Evolutionary conservation across 2,888 invertebrate genomes (phyloP).

Genomic region (Scaptomyza polygonia): DNA sequence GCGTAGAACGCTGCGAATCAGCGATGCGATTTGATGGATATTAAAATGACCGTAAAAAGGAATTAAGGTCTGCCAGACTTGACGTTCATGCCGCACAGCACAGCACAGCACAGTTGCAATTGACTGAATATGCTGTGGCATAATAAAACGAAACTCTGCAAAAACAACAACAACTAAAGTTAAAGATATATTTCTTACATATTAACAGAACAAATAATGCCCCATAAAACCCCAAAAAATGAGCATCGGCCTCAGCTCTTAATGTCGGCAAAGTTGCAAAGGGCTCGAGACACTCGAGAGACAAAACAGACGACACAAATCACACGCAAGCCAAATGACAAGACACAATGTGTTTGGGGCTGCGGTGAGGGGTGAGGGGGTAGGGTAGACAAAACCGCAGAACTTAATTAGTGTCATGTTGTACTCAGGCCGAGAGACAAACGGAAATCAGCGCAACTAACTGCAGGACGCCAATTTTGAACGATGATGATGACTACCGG

Average conservation of each 20-base stretch:
- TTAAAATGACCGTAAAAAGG: conserved; percentile 85
- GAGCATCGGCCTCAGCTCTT: conserved; percentile 17
- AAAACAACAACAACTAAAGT: conserved; percentile 14
- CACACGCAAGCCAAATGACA: conserved; percentile 64
- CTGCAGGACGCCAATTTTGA: conserved; percentile 67
- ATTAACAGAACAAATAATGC: conserved; percentile 72
- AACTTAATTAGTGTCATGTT: conserved; percentile 82
- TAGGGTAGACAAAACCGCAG: conserved; percentile 60
- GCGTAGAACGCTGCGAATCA: conserved; percentile 79
- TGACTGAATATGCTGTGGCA: conserved; percentile 65
- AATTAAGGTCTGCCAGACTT: conserved; percentile 84
- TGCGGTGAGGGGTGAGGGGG: neutral
- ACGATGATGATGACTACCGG: conserved; percentile 51
- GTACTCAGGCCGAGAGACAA: conserved; percentile 64
- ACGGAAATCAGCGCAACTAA: conserved; percentile 72
- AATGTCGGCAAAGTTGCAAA: conserved; percentile 74
- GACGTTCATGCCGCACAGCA: conserved; percentile 44
- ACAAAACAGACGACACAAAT: conserved; percentile 65
- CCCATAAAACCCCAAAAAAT: conserved; percentile 55
- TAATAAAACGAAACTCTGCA: conserved; percentile 33
- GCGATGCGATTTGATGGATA: conserved; percentile 84
- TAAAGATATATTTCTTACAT: conserved; percentile 57
- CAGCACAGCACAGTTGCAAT: conserved; percentile 67
- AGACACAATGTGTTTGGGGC: conserved; percentile 15
- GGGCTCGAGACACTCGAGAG: conserved; percentile 8